Conservation (phyloP, 2,113 vertebrate genomes). For the Nerophis lumbriciformis region DNA sequence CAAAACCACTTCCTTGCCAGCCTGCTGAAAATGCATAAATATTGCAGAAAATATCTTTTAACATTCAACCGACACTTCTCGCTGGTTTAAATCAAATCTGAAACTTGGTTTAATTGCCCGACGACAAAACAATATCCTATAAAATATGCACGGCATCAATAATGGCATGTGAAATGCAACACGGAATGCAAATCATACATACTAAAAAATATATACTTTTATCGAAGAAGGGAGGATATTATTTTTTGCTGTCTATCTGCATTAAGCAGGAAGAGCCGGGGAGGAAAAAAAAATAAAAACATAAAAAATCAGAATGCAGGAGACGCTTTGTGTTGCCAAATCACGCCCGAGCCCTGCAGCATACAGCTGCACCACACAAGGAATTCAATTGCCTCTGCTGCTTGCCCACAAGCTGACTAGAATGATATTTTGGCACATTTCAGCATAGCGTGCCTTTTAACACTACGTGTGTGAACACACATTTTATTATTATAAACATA, state of each 20-base stretch:
- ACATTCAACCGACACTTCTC: conserved; percentile 19
- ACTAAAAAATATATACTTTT: background rate
- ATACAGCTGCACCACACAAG: background rate
- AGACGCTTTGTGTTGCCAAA: conserved; percentile 12
- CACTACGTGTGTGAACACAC: too few species aligned
- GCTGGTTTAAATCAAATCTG: conserved; percentile 18
- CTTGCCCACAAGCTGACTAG: background rate
- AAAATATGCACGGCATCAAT: background rate
- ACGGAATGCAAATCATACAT: background rate
- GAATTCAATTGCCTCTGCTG: background rate
- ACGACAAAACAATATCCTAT: conserved; percentile 8
- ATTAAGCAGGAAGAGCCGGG: conserved; percentile 6
- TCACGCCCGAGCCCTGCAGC: background rate
- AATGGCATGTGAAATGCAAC: background rate
- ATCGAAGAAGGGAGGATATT: background rate
- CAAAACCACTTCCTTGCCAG: conserved; percentile 18
- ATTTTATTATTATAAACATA: too few species aligned
- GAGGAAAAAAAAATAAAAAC: background rate
- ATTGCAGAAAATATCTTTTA: conserved; percentile 32
- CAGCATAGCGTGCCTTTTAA: too few species aligned
- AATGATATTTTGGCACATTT: conserved; percentile 5
- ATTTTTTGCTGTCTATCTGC: conserved; percentile 3
- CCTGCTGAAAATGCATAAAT: conserved; percentile 28
- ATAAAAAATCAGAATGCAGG: background rate
- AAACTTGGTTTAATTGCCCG: conserved; percentile 6